These are phyloP conservation scores for Forbesichthys agassizii DNA, from an alignment of 2,113 vertebrate genomes.

Conservation along the genomic window DNA sequence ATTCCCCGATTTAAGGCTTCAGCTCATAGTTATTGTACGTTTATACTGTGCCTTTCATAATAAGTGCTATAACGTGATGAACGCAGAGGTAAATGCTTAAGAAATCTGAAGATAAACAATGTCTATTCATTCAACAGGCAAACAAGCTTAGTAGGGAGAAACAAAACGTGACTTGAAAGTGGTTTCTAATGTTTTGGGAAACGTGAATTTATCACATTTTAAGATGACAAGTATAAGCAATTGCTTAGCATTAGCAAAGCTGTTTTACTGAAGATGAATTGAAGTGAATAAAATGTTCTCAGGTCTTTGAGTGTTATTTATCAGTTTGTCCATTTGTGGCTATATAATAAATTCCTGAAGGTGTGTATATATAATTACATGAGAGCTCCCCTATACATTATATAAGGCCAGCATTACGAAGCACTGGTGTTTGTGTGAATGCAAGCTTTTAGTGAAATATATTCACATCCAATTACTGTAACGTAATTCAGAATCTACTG, in stretches of 20 bases:
- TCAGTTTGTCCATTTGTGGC: too few species aligned
- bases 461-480: background rate
- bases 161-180: background rate
- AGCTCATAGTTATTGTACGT: conserved; percentile 14
- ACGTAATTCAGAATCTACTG: conserved; percentile 1
- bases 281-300: too few species aligned
- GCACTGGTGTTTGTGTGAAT: background rate
- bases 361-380: too few species aligned
- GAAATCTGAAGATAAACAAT: background rate
- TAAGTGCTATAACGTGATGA: conserved; percentile 61
- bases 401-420: background rate
- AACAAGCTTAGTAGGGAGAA: background rate
- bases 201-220: background rate
- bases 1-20: conserved; percentile 2
- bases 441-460: conserved; percentile 5
- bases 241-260: too few species aligned
- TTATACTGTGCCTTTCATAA: conserved; percentile 53
- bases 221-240: background rate
- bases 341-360: too few species aligned
- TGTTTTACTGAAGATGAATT: too few species aligned
- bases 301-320: too few species aligned
- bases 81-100: background rate
- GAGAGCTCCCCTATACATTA: background rate
- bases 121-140: background rate
- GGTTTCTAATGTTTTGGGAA: background rate